Percentiles rank a stretch among this genome's conserved stretches.
Conservation (phyloP, 2,888 invertebrate species). For the Diplazon laetatorius region DNA sequence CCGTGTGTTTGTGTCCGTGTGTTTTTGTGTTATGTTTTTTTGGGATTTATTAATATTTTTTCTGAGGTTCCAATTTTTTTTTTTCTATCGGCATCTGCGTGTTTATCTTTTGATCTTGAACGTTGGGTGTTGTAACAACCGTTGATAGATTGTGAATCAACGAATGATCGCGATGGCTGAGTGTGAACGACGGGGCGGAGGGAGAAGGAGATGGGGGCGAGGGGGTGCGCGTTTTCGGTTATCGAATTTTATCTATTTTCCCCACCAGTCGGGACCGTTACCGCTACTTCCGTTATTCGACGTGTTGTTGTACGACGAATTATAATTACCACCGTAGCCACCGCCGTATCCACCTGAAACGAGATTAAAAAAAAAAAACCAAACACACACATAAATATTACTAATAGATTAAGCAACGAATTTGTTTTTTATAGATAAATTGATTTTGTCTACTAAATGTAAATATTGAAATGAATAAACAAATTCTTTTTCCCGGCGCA, state of each 20-base stretch:
- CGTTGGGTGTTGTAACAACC: slow-evolving; percentile 80
- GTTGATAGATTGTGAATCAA: slow-evolving; percentile 81
- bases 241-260: slow-evolving; percentile 69
- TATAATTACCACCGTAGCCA: slow-evolving; percentile 78
- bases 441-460: no score
- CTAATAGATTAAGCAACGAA: no score
- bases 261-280: slow-evolving; percentile 82
- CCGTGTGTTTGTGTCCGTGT: no score
- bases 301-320: slow-evolving; percentile 77
- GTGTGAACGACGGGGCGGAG: slow-evolving; percentile 73
- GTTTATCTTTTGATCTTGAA: no score
- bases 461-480: no score
- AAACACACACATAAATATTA: no score
- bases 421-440: no score
- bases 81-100: slow-evolving; percentile 72
- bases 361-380: slow-evolving; percentile 17
- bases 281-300: slow-evolving; percentile 77
- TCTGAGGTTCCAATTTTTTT: background rate
- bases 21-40: slow-evolving; percentile 23
- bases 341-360: slow-evolving; percentile 75
- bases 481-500: no score
- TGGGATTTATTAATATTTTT: slow-evolving; percentile 66
- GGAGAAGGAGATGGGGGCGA: no score
- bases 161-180: slow-evolving; percentile 72
- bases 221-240: slow-evolving; percentile 40